Conservation (phyloP, 30 jellyfish, hydroid and myxozoan species). For the Nemopilema nomurai region DNA sequence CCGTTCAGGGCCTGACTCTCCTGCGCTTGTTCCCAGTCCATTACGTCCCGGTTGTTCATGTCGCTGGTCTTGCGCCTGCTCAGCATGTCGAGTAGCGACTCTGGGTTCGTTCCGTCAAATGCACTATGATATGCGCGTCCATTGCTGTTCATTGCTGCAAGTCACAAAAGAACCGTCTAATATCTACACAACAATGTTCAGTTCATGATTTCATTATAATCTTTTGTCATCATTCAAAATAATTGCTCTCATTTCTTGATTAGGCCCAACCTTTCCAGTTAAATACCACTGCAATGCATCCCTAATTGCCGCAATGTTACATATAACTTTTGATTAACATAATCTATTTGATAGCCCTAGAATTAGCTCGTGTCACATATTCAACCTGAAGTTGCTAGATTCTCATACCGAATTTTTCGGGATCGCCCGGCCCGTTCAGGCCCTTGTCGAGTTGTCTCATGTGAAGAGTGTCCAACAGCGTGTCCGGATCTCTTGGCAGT, state of each 20-base stretch:
- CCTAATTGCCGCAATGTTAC: too few relatives aligned
- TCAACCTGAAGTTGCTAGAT: too few relatives aligned
- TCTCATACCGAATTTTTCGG: constrained; percentile 63
- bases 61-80: constrained; percentile 69
- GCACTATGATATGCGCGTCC: constrained; percentile 41
- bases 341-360: too few relatives aligned
- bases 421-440: constrained; percentile 93
- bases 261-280: too few relatives aligned
- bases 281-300: too few relatives aligned
- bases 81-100: constrained; percentile 89
- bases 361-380: too few relatives aligned
- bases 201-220: too few relatives aligned
- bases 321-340: too few relatives aligned
- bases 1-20: constrained; percentile 38
- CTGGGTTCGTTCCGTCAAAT: constrained; percentile 83
- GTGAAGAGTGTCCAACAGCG: constrained; percentile 82
- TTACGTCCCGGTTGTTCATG: constrained; percentile 31
- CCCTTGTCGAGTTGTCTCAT: constrained; percentile 68
- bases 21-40: constrained; percentile 49
- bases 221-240: too few relatives aligned
- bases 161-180: background rate
- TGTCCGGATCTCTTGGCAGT: constrained; percentile 70
- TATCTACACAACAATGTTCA: too few relatives aligned
- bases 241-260: too few relatives aligned
- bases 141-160: constrained; percentile 3